Percentiles rank a stretch among this genome's conserved stretches.
Conservation (phyloP, 2,888 invertebrate species). For the Cremastobaeus sp. region DNA sequence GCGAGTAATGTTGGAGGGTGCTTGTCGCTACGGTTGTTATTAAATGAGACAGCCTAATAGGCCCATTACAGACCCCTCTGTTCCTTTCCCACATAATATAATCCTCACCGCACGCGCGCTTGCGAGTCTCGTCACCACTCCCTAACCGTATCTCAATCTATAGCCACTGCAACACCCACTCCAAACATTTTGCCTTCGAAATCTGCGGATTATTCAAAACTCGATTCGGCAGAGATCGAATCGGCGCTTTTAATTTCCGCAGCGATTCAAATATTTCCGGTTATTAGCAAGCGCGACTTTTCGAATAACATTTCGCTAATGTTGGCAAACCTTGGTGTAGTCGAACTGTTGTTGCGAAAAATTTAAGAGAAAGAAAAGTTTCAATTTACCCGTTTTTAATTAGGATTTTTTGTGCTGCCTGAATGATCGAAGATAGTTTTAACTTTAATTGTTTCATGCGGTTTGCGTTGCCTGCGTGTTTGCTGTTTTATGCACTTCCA, state of each 20-base stretch:
- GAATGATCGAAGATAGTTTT: not conserved
- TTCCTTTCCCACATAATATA: conserved; percentile 76
- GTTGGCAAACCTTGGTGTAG: too few species aligned
- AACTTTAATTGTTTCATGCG: conserved; percentile 7
- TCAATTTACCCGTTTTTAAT: too few species aligned
- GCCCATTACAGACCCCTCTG: conserved; percentile 75
- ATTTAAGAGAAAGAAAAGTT: too few species aligned
- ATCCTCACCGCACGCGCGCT: conserved; percentile 73
- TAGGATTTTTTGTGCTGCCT: too few species aligned
- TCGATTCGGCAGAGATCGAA: too few species aligned
- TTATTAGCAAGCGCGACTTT: too few species aligned
- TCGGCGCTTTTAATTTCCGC: too few species aligned
- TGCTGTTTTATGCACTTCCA: conserved; percentile 18
- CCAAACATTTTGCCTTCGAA: conserved; percentile 29
- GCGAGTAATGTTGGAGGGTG: conserved; percentile 76
- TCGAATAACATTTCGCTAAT: too few species aligned
- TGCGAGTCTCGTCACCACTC: conserved; percentile 61
- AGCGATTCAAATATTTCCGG: too few species aligned
- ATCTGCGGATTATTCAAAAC: conserved; percentile 39
- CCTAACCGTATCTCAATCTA: conserved; percentile 65
- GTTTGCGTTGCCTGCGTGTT: conserved; percentile 1
- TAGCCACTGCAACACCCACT: too few species aligned
- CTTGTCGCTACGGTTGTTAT: conserved; percentile 77
- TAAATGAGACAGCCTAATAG: conserved; percentile 79
- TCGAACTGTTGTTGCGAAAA: too few species aligned